Evolutionary conservation across 2,797 vertebrate species (phyloP).

Genomic region (Trichosurus vulpecula): DNA sequence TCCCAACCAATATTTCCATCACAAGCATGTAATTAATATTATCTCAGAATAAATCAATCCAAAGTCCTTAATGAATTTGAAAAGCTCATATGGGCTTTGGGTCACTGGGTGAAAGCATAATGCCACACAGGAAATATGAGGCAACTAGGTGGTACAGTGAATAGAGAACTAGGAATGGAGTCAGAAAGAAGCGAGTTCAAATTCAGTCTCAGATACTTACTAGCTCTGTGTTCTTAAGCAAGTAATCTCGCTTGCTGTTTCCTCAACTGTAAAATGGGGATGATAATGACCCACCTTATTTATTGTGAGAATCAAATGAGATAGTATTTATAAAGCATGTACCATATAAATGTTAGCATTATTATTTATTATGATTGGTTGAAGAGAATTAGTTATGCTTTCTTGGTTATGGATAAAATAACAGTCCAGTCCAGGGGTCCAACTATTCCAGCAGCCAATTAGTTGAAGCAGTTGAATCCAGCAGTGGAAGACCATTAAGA

Average conservation of each 20-base stretch:
- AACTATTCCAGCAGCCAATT: not conserved
- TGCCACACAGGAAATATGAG: not conserved
- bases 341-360: not conserved
- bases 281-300: not conserved
- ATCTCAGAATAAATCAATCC: not conserved
- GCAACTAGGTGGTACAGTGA: not conserved
- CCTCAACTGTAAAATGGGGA: not conserved
- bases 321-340: not conserved
- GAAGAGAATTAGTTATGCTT: not conserved
- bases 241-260: not conserved
- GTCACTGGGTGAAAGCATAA: not conserved
- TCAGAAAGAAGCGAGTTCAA: not conserved
- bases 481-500: not conserved
- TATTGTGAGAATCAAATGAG: not conserved
- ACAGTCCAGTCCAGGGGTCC: not conserved
- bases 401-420: not conserved
- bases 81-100: not conserved
- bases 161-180: not conserved
- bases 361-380: not conserved
- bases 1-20: not conserved
- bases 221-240: not conserved
- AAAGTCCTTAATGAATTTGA: not conserved
- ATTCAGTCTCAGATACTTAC: not conserved
- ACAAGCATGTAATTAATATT: slow-evolving; percentile 1
- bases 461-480: not conserved